phyloP scores from a whole-genome alignment of 2,113 vertebrate species.

The Scytalopus superciliaris region DNA sequence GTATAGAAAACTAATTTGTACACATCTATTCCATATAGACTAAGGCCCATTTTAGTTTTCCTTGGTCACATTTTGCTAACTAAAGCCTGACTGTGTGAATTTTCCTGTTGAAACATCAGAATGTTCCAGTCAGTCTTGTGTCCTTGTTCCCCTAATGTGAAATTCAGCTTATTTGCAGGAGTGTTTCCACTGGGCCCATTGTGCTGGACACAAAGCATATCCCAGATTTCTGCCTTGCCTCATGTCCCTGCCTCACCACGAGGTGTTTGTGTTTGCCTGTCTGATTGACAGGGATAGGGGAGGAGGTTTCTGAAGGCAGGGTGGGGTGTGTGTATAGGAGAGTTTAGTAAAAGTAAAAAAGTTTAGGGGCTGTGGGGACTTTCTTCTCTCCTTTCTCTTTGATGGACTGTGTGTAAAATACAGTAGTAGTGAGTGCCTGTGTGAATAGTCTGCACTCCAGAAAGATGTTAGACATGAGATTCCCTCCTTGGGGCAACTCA shows the following conservation, averaged over 20 bases:
- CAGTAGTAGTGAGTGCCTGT: neutral
- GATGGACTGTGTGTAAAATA: fast-evolving
- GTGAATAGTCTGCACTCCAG: neutral
- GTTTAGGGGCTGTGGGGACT: neutral
- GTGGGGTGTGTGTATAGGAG: fast-evolving
- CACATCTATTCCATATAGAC: neutral
- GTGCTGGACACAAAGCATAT: fast-evolving
- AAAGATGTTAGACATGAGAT: neutral
- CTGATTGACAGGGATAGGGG: neutral
- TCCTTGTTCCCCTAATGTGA: neutral
- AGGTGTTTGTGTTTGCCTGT: neutral
- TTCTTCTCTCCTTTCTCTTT: neutral
- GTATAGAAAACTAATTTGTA: neutral
- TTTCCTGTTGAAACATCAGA: neutral
- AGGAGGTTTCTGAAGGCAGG: neutral
- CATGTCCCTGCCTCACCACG: neutral
- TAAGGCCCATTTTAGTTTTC: neutral
- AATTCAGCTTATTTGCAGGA: neutral
- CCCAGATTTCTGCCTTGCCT: neutral
- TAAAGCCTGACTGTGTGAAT: neutral
- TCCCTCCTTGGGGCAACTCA: neutral
- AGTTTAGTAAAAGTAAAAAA: neutral
- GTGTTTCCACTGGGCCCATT: neutral
- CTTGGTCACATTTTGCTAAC: neutral
- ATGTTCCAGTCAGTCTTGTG: fast-evolving